A percentile compares a stretch with the other conserved stretches of the same genome.
Conservation (phyloP, 2,797 vertebrate species). For the Enteromius afrohamiltoni region DNA sequence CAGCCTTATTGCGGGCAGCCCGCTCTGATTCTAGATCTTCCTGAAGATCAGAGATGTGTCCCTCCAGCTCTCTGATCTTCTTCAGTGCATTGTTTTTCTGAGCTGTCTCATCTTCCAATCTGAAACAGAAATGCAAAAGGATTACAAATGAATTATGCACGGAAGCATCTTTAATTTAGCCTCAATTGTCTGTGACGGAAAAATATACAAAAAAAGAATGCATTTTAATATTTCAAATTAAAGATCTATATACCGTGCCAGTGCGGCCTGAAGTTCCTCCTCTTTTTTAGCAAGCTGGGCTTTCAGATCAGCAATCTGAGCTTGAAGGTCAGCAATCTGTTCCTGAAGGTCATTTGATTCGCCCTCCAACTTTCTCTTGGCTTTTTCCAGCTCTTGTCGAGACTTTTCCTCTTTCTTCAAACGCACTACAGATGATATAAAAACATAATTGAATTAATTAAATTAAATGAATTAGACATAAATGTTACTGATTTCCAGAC, state of each 20-base stretch:
- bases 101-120: conserved; percentile 88
- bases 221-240: neutral
- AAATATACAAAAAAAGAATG: neutral
- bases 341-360: conserved; percentile 89
- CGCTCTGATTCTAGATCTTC: conserved; percentile 92
- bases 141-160: conserved; percentile 5
- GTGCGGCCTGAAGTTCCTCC: conserved; percentile 90
- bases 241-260: conserved; percentile 83
- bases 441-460: conserved; percentile 67
- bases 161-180: neutral
- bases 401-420: conserved; percentile 94
- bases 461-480: neutral
- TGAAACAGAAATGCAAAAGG: conserved; percentile 59
- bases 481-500: neutral
- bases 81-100: conserved; percentile 90
- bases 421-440: conserved; percentile 81
- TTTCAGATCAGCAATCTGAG: conserved; percentile 87
- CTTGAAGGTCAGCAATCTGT: conserved; percentile 90
- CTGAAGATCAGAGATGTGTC: conserved; percentile 88
- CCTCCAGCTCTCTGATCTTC: conserved; percentile 91
- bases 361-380: conserved; percentile 93
- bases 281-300: conserved; percentile 90
- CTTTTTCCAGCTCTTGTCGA: conserved; percentile 92
- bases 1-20: conserved; percentile 86
- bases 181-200: neutral